phyloP scores from a whole-genome alignment of 2,888 invertebrate species.

The Pyrochroa serraticornis region DNA sequence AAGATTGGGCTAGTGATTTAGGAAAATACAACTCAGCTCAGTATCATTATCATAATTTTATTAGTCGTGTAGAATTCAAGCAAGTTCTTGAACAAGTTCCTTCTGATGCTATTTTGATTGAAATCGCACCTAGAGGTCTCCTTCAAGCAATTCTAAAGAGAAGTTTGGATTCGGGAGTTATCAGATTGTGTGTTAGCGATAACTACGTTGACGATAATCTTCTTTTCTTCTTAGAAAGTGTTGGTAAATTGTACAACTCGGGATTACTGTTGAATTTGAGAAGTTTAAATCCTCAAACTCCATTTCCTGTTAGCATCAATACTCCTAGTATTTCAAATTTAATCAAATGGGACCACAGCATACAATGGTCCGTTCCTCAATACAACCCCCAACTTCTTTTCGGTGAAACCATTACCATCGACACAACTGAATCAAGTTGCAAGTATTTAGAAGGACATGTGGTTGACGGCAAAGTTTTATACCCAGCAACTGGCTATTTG shows the following conservation, averaged over 20 bases:
- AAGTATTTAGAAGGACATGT: constrained; percentile 37
- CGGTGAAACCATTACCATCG: constrained; percentile 84
- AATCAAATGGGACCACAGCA: constrained; percentile 86
- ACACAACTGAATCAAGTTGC: constrained; percentile 44
- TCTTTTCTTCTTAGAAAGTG: constrained; percentile 53
- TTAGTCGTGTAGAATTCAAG: constrained; percentile 72
- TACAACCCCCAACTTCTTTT: constrained; percentile 69
- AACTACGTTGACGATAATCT: constrained; percentile 68
- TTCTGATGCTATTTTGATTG: constrained; percentile 77
- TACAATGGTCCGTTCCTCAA: constrained; percentile 75
- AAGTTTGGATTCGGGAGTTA: constrained; percentile 68
- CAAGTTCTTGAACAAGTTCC: constrained; percentile 82
- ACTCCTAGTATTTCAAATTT: constrained; percentile 83
- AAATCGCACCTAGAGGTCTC: constrained; percentile 85
- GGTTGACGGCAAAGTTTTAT: constrained; percentile 50
- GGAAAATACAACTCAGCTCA: constrained; percentile 75
- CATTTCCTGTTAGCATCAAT: constrained; percentile 83
- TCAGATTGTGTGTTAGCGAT: constrained; percentile 74
- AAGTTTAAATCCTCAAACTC: constrained; percentile 71
- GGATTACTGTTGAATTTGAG: constrained; percentile 79
- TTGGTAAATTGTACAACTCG: constrained; percentile 66
- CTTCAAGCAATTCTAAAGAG: constrained; percentile 81
- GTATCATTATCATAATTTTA: constrained; percentile 85
- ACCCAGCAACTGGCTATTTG: constrained; percentile 68
- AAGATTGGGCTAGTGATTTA: constrained; percentile 70